Conservation (phyloP, 2,888 invertebrate species). For the Punctoribates punctum region DNA sequence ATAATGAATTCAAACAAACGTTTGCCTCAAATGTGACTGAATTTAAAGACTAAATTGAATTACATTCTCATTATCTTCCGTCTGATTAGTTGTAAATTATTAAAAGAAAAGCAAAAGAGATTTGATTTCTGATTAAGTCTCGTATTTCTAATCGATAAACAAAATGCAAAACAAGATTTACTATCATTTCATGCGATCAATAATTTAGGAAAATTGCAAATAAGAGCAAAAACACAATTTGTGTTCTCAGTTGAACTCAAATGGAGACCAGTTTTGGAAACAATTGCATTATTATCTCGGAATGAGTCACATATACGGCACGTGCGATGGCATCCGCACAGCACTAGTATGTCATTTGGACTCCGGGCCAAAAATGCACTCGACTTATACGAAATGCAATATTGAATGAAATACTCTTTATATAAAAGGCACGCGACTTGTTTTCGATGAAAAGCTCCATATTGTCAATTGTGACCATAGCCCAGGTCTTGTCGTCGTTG, state of each 20-base stretch:
- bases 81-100: background rate
- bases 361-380: slow-evolving; percentile 1
- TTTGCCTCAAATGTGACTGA: background rate
- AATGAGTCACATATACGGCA: background rate
- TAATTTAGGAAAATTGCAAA: background rate
- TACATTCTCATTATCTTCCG: background rate
- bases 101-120: background rate
- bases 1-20: background rate
- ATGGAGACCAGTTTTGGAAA: background rate
- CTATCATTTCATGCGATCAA: background rate
- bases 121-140: background rate
- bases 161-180: background rate
- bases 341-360: background rate
- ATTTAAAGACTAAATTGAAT: background rate
- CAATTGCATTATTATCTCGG: slow-evolving; percentile 7
- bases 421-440: slow-evolving; percentile 19
- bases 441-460: slow-evolving; percentile 18
- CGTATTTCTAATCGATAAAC: background rate
- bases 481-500: background rate
- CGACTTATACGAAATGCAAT: slow-evolving; percentile 7
- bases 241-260: background rate
- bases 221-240: too few species aligned
- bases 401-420: slow-evolving; percentile 10
- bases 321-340: background rate
- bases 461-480: background rate